Evolutionary conservation across 2,113 vertebrate species (phyloP), one percentile per base, ranked within the genome.

Genomic region (Python bivittatus): DNA sequence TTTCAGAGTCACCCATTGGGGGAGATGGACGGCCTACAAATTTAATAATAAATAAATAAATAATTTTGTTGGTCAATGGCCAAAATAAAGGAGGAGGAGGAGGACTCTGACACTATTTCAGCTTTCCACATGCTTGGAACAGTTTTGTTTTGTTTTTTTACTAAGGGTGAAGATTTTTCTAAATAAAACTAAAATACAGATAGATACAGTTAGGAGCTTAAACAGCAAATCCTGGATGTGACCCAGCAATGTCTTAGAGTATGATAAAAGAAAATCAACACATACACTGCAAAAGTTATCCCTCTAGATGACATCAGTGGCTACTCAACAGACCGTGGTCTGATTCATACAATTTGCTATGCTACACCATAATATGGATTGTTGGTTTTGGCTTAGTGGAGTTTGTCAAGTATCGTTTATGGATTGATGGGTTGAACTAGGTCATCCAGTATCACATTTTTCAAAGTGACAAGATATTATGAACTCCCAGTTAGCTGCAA

Each of bases 111-210:
- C 44, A 0, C 0, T 7, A 58, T 38, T 29, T 58, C 13, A 12
- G 3, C 33, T 0, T 25, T n/a, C 42, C 1, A 5, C 0, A 0
- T 0, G 72, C 72, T 38, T 79, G 29, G 29, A 72, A 72, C 33
- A 72, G 12, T 20, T 22, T 1, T 38, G 33, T 17, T 72, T 38
- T n/a, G n/a, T n/a, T 79, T 38, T 38, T 2, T 56, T 15, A 56
- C 64, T 33, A 29, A 72, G 17, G 20, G 68, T 17, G 68, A 2
- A 2, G 23, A 25, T 64, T 64, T 27, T 79, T 79, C 17, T 0
- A 8, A 72, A 79, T 79, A 17, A 79, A 79, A 17, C 17, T 22
- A 38, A 79, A 79, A 38, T 79, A 79, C 72, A 42, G 42, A 79
- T 42, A 42, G 42, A 79, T 42, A 17, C 2, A 79, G 72, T 79